Percentiles rank a stretch among this genome's conserved stretches.
Evolutionary conservation across 2,797 vertebrate species (phyloP).

Genomic region (Rhinella marina): DNA sequence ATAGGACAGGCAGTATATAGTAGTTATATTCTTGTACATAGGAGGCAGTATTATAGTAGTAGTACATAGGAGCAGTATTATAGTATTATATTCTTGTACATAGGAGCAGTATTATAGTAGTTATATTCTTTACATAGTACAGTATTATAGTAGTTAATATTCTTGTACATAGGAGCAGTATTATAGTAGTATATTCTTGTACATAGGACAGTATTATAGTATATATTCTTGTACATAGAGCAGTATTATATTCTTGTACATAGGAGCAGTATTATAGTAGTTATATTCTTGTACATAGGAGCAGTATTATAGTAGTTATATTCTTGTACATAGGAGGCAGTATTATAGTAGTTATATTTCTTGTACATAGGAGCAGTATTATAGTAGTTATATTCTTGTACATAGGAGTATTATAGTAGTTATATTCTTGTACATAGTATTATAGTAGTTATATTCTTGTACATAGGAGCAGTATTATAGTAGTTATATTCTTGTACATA

Average conservation of each 20-base stretch:
- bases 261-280: too few relatives aligned
- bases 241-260: too few relatives aligned
- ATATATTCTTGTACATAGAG: constrained; percentile 1
- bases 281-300: too few relatives aligned
- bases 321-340: background rate
- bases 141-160: too few relatives aligned
- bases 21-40: too few relatives aligned
- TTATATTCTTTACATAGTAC: too few relatives aligned
- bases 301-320: background rate
- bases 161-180: too few relatives aligned
- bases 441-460: background rate
- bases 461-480: background rate
- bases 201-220: background rate
- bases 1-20: background rate
- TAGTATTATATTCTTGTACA: too few relatives aligned
- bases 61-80: too few relatives aligned
- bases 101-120: too few relatives aligned
- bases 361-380: background rate
- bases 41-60: too few relatives aligned
- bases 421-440: background rate
- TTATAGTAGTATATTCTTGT: background rate
- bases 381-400: constrained; percentile 1
- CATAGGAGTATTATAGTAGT: constrained; percentile 3
- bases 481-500: background rate
- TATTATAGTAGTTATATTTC: constrained; percentile 2